Evolutionary conservation across 2,888 invertebrate genomes (phyloP), one percentile per base, ranked within the genome.

Genomic region (Drosophila flavopinicola): DNA sequence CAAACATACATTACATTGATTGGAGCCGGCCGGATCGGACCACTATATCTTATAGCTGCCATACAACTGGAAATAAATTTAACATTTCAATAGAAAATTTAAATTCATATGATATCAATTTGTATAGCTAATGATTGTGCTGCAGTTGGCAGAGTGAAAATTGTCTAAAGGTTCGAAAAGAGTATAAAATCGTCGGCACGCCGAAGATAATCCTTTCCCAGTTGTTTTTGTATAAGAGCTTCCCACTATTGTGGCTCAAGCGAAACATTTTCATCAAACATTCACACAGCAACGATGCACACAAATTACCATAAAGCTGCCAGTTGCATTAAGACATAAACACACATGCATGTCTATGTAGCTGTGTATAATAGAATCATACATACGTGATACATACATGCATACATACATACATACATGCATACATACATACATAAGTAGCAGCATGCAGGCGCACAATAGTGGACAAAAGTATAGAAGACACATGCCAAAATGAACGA

Each of bases 261-360:
- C 20, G 27, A 49, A 49, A 35, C 47, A 49, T 49, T 74, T 71
- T 56, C 74, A 68, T 68, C 70, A 57, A 57, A 33, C 68, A 74
- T 58, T 64, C 69, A 57, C 51, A 59, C 57, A 39, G 53, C 75
- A 77, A 69, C 74, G 78, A 82, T 86, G 87, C 85, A 80, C 78
- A 80, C 61, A 80, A 80, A 82, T 87, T 66, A 74, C 61, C 86
- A 84, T 71, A 77, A 70, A 74, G 67, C 60, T 74, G 71, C 61
- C 78, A 78, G 61, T 64, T 65, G 54, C 67, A 63, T 59, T 56
- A 59, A 63, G 51, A 72, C 54, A 61, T 61, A 66, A 61, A 47
- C 45, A 42, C 38, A 51, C 33, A 64, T 38, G 45, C 29, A 37
- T 35, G 25, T 38, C 24, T 20, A 33, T 32, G 37, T 25, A 27